Evolutionary conservation across 1,140 invertebrate species (phyloP).

Genomic region (Goniozus legneri): DNA sequence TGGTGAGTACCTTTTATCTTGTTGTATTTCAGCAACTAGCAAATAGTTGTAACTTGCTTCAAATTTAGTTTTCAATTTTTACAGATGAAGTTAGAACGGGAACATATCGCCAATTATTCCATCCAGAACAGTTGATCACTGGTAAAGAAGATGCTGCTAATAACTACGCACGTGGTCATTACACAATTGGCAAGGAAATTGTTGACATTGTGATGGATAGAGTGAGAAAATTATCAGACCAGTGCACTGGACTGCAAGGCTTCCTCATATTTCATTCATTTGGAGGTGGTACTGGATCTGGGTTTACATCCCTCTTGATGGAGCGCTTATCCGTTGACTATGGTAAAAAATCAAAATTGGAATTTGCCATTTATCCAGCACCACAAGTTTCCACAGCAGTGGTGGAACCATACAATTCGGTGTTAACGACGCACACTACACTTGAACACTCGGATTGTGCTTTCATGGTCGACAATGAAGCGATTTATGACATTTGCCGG

Average conservation of each 20-base stretch:
- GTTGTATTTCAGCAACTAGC: slow-evolving; percentile 64
- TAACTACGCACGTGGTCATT: slow-evolving; percentile 28
- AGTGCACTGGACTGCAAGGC: slow-evolving; percentile 27
- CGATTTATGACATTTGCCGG: no score
- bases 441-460: slow-evolving; percentile 83
- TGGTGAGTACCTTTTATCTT: slow-evolving; percentile 65
- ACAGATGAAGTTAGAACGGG: slow-evolving; percentile 29
- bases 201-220: slow-evolving; percentile 25
- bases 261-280: slow-evolving; percentile 30
- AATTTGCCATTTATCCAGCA: no score
- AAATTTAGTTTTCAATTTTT: background rate
- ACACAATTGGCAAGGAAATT: slow-evolving; percentile 28
- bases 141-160: no score
- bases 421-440: slow-evolving; percentile 50
- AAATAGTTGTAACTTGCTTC: slow-evolving; percentile 52
- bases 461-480: no score
- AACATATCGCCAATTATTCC: slow-evolving; percentile 74
- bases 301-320: no score
- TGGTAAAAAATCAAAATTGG: no score
- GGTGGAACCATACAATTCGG: slow-evolving; percentile 26
- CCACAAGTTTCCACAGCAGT: slow-evolving; percentile 26
- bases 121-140: slow-evolving; percentile 28
- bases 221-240: slow-evolving; percentile 24
- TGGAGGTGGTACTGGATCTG: slow-evolving; percentile 26
- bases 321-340: no score